Base-by-base conservation (phyloP, 2,797 vertebrate species). In the Bradypodion ventrale region DNA sequence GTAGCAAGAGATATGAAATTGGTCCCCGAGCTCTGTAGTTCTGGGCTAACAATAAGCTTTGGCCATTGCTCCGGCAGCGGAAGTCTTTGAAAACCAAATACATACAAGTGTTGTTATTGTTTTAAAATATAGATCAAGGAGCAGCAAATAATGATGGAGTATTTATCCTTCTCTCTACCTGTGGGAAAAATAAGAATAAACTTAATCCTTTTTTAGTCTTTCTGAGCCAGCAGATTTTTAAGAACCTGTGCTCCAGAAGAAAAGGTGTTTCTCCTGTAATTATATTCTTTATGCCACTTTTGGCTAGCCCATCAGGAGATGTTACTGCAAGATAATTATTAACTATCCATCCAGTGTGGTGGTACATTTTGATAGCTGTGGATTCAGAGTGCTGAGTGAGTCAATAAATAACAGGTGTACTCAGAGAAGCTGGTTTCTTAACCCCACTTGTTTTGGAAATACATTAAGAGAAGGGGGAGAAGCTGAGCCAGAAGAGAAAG, bases 391-490 rank as follows among this genome's bases (percentile, higher is more conserved):
- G 63, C 84, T 75, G 69, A 0, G 13, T 78, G 88, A 87, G 23
- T 78, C 74, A 81, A 82, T 82, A 75, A 83, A 91, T 87, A 91
- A 91, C 90, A 92, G 85, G 93, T 87, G 92, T 91, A 81, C 77
- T 88, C 91, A 87, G 78, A 44, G 80, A 88, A 87, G 83, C 87
- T 86, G 85, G 87, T 89, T 88, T 9, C 59, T 82, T 84, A 88
- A 90, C 90, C 85, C 83, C 90, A 82, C 91, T 93, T 88, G 89
- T 88, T 91, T 93, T 89, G 90, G 89, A 88, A 92, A 86, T 89
- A 91, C 90, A 92, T 90, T 90, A 91, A 82, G 70, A 92, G 83
- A 84, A 91, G 87, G 84, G 52, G 35, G 80, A 91, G 63, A 80
- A 91, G 52, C 4, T 83, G 88, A 84, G 13, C 56, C 12, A 29